These are phyloP conservation scores for Aphodius granarius DNA, from an alignment of 2,888 invertebrate species.

Conservation along the genomic window DNA sequence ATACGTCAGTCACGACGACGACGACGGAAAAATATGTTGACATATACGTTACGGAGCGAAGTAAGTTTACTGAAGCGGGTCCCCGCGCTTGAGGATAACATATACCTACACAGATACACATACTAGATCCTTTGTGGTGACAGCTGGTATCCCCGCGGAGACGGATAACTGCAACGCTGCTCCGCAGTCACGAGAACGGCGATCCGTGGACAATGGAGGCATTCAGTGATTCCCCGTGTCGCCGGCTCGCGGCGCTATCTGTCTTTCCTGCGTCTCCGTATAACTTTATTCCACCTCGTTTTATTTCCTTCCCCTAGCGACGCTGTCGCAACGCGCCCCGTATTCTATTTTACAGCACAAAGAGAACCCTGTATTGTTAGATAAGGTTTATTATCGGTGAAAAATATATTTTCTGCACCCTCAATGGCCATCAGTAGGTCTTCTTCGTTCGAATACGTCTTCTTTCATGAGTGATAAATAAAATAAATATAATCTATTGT, in stretches of 20 bases:
- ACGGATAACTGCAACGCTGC: slow-evolving; percentile 31
- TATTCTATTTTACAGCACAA: neutral
- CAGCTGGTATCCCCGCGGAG: slow-evolving; percentile 37
- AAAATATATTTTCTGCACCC: neutral
- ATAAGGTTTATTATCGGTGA: slow-evolving; percentile 4
- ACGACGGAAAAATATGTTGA: neutral
- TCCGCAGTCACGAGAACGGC: slow-evolving; percentile 28
- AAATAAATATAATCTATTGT: too few relatives aligned
- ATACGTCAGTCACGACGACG: neutral
- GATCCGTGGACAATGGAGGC: slow-evolving; percentile 28
- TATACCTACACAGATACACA: slow-evolving; percentile 24
- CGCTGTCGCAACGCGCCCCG: neutral
- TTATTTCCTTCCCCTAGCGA: slow-evolving; percentile 24
- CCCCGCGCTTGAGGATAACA: slow-evolving; percentile 2
- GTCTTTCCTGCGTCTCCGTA: slow-evolving; percentile 11
- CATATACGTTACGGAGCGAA: neutral
- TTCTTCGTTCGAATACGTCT: too few relatives aligned
- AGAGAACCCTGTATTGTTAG: slow-evolving; percentile 1
- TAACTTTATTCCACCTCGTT: slow-evolving; percentile 10
- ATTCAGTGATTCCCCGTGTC: slow-evolving; percentile 15
- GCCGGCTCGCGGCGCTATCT: slow-evolving; percentile 9
- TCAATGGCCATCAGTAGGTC: neutral
- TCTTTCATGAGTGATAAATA: too few relatives aligned
- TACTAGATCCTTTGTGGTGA: slow-evolving; percentile 36
- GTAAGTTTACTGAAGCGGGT: neutral